Conservation (phyloP, 2,888 invertebrate species). For the Cataglyphis altisquamis region DNA sequence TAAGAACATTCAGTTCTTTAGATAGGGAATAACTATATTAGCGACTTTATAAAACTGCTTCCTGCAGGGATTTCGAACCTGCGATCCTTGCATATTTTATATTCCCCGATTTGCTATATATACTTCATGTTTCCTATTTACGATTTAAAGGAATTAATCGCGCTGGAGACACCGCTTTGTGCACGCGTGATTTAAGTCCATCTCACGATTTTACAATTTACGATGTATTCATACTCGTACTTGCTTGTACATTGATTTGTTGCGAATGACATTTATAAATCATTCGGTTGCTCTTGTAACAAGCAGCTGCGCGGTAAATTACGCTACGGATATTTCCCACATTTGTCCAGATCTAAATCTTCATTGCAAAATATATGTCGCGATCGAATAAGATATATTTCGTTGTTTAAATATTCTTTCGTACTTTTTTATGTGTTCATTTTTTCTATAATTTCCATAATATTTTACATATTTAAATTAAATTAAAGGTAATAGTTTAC, state of each 20-base stretch:
- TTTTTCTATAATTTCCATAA: background rate
- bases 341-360: slow-evolving; percentile 52
- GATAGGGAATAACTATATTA: background rate
- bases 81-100: background rate
- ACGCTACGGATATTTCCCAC: slow-evolving; percentile 58
- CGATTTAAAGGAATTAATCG: slow-evolving; percentile 36
- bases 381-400: background rate
- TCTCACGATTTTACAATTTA: slow-evolving; percentile 41
- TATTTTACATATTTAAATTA: background rate
- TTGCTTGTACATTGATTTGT: slow-evolving; percentile 68
- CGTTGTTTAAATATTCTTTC: background rate
- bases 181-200: background rate
- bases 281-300: slow-evolving; percentile 57
- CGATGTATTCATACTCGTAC: slow-evolving; percentile 45
- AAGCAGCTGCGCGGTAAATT: slow-evolving; percentile 57
- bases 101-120: background rate
- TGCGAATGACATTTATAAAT: slow-evolving; percentile 68
- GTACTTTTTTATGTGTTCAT: background rate
- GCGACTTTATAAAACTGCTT: too few relatives aligned
- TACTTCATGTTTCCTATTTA: slow-evolving; percentile 10
- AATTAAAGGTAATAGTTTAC: too few relatives aligned
- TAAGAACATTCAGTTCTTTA: background rate
- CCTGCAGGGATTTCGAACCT: background rate
- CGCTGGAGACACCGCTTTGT: background rate
- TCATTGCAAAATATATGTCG: slow-evolving; percentile 30